phyloP scores from a whole-genome alignment of 2,888 invertebrate species.

The Agrochola lota region DNA sequence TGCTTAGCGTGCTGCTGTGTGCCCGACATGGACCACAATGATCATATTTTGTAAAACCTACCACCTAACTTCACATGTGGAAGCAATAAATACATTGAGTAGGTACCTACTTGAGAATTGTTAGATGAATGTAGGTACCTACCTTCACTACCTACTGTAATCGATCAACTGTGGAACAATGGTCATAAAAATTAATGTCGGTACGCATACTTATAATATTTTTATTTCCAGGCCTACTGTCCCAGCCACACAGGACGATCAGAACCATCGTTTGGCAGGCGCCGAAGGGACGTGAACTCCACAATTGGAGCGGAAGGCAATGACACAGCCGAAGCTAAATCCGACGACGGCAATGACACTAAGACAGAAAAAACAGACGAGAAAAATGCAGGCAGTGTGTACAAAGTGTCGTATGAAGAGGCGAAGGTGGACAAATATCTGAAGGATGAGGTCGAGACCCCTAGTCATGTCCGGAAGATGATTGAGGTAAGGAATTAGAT shows the following conservation, averaged over 20 bases:
- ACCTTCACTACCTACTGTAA: not conserved
- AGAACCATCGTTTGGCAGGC: constrained; percentile 95
- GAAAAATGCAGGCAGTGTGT: constrained; percentile 76
- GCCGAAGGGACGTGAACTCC: constrained; percentile 90
- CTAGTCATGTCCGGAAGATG: constrained; percentile 96
- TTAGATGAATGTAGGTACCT: too few relatives aligned
- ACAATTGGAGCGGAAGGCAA: constrained; percentile 78
- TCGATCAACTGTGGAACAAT: not conserved
- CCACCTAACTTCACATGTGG: too few relatives aligned
- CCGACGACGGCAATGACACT: constrained; percentile 70
- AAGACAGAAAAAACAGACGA: constrained; percentile 72
- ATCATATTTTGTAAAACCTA: too few relatives aligned
- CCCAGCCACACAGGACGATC: constrained; percentile 95
- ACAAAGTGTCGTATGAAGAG: constrained; percentile 84
- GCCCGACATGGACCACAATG: too few relatives aligned
- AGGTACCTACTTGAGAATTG: too few relatives aligned
- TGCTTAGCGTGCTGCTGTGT: too few relatives aligned
- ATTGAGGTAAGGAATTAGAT: constrained; percentile 92
- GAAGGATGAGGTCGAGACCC: constrained; percentile 90
- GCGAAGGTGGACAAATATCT: constrained; percentile 85
- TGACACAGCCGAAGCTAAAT: constrained; percentile 78
- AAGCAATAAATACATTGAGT: too few relatives aligned
- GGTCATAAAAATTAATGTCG: too few relatives aligned
- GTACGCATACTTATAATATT: too few relatives aligned
- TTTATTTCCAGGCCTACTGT: constrained; percentile 93